Base-by-base conservation (phyloP, 2,888 invertebrate species). In the Seira sanloemensis region DNA sequence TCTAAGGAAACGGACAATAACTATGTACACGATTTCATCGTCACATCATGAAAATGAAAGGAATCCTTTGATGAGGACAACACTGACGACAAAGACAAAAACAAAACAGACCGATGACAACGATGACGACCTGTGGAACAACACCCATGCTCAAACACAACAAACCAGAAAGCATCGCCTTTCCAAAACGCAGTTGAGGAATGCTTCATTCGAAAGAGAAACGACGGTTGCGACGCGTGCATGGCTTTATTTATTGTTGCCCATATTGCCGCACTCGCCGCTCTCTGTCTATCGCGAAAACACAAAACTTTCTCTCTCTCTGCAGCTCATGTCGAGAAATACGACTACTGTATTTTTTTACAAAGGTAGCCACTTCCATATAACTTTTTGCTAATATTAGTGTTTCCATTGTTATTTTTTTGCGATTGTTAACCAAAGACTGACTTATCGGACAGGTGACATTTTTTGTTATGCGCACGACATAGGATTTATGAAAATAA, bases 351-450 rank as follows among this genome's bases (percentile, higher is more conserved):
- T 77, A 87, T 88, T 86, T 88, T 83, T 85, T 87, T 83, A 88
- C 87, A 86, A 83, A 83, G 71, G 83, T 83, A 83, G 83, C 83
- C 69, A 88, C 89, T 89, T 88, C 83, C 86, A 85, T 86, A 86
- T 86, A 86, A 87, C 88, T 88, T 88, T 89, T 37, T 37, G 12
- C 12, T 37, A 37, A 7, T 37, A 37, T 37, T 37, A 12, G 4
- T 37, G 85, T 86, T 81, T 7, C 12, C 12, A 37, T 37, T 37
- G 37, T 37, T 37, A 37, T 37, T 37, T 78, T 67, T 37, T 85
- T 86, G 86, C 86, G 81, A 86, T 88, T 87, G 85, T 86, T 88
- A 89, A 88, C 88, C 88, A 89, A 89, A 89, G 89, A 89, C 89
- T 89, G 89, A 89, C 88, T 86, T 87, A 86, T 77, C 86, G 86